A percentile compares a stretch with the other conserved stretches of the same genome.
phyloP scores from a whole-genome alignment of 1,140 invertebrate species.

The Diabrotica virgifera region DNA sequence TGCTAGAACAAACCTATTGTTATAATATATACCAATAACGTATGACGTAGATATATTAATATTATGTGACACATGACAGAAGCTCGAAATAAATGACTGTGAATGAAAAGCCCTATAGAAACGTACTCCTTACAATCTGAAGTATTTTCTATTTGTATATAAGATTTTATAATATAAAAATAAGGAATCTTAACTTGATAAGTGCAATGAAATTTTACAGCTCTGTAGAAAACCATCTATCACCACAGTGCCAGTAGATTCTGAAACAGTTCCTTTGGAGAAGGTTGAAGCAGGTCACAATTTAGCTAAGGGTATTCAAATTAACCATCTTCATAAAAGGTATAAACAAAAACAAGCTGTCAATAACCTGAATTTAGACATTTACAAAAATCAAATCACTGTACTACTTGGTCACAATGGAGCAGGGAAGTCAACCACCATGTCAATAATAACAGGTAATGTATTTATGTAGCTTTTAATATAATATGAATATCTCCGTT shows the following conservation, averaged over 20 bases:
- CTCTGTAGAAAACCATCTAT: neutral
- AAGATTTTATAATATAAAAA: no score
- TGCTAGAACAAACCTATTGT: no score
- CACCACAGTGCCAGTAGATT: neutral
- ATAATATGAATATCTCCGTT: neutral
- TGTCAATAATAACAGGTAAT: constrained; percentile 73
- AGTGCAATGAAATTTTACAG: no score
- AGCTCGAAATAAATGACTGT: no score
- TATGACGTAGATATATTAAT: no score
- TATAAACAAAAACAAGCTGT: constrained; percentile 60
- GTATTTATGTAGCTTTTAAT: constrained; percentile 30
- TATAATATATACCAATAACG: no score
- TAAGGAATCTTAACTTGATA: no score
- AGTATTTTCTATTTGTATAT: no score
- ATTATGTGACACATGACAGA: no score
- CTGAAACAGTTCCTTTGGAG: constrained; percentile 21
- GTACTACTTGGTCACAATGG: constrained; percentile 74
- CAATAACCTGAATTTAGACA: constrained; percentile 66
- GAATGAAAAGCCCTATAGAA: no score
- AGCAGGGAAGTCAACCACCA: constrained; percentile 55
- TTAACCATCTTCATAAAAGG: constrained; percentile 45
- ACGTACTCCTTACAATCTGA: no score
- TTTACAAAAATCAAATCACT: constrained; percentile 65
- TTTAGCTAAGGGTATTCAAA: constrained; percentile 22
- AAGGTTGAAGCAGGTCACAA: constrained; percentile 19